Conservation (phyloP, 2,888 invertebrate species). For the Dusona sp. region DNA sequence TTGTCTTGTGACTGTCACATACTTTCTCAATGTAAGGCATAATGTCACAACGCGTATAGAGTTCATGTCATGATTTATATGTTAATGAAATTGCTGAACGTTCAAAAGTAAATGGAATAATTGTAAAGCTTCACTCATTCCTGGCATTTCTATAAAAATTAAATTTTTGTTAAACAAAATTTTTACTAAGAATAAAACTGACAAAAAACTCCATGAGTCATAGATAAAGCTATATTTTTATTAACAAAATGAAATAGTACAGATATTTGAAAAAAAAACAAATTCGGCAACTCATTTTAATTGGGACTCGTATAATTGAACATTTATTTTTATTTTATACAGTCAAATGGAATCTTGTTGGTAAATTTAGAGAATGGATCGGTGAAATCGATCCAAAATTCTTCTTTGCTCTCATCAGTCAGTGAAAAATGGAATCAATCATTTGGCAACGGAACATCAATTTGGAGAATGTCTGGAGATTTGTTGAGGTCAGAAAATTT, state of each 20-base stretch:
- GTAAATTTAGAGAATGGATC: slow-evolving; percentile 78
- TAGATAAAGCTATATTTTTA: too few relatives aligned
- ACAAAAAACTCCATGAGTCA: too few relatives aligned
- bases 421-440: slow-evolving; percentile 77
- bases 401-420: slow-evolving; percentile 78
- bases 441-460: slow-evolving; percentile 70
- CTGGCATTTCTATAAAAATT: too few relatives aligned
- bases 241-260: neutral
- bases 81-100: too few relatives aligned
- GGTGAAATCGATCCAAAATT: slow-evolving; percentile 75
- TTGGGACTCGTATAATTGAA: neutral
- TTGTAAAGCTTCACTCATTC: too few relatives aligned
- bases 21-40: too few relatives aligned
- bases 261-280: slow-evolving; percentile 3
- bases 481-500: slow-evolving; percentile 75
- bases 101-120: too few relatives aligned
- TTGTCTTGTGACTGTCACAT: too few relatives aligned
- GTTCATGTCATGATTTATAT: too few relatives aligned
- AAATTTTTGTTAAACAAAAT: too few relatives aligned
- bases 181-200: too few relatives aligned
- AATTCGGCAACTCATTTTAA: neutral
- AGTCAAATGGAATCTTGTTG: slow-evolving; percentile 81
- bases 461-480: slow-evolving; percentile 78
- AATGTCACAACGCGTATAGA: too few relatives aligned
- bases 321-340: slow-evolving; percentile 54